Evolutionary conservation across 2,113 vertebrate genomes (phyloP).

Genomic region (Anas platyrhynchos): DNA sequence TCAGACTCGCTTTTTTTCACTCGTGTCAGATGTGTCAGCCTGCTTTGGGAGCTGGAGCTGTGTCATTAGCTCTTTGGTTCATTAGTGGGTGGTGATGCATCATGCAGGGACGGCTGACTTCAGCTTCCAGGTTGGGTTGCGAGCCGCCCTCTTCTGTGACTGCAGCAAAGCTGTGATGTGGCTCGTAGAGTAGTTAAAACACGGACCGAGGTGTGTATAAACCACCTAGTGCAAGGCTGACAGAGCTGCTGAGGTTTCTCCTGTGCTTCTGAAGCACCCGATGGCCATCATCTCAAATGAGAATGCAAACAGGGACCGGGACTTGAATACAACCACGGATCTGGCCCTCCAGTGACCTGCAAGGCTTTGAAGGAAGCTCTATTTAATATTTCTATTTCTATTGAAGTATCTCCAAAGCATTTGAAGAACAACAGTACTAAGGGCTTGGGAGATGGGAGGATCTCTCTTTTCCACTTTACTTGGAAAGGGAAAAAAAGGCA

Average conservation of each 20-base stretch:
- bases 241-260: background rate
- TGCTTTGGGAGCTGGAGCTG: background rate
- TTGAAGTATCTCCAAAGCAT: conserved; percentile 31
- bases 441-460: conserved; percentile 18
- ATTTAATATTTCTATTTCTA: background rate
- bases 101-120: accelerated
- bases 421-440: background rate
- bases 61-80: too few species aligned
- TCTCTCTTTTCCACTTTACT: conserved; percentile 4
- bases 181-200: background rate
- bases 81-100: accelerated
- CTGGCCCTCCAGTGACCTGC: background rate
- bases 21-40: background rate
- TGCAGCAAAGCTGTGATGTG: background rate
- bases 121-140: background rate
- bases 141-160: background rate
- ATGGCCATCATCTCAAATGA: background rate
- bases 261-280: accelerated
- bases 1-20: background rate
- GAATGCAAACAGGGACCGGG: background rate
- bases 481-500: conserved; percentile 27
- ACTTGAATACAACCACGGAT: background rate
- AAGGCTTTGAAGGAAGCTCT: background rate
- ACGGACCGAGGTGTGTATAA: accelerated
- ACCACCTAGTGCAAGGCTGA: background rate